Evolutionary conservation across 2,113 vertebrate species (phyloP).

Genomic region (Megaptera novaeangliae): DNA sequence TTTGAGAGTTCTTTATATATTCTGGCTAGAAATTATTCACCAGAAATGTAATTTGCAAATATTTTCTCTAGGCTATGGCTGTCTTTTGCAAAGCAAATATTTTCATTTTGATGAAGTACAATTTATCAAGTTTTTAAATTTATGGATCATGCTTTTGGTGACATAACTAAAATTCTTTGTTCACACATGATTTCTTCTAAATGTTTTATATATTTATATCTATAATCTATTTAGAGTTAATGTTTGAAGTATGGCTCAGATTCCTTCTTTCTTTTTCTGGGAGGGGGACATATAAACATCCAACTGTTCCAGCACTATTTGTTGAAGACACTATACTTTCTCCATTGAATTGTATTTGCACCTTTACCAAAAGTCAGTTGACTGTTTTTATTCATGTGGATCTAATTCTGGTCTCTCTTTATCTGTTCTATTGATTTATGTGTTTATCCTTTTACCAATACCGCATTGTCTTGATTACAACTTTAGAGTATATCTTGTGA

Average conservation of each 20-base stretch:
- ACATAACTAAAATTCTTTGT: background rate
- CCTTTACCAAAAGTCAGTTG: background rate
- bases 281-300: background rate
- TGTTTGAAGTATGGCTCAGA: background rate
- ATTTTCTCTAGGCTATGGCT: background rate
- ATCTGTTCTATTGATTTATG: background rate
- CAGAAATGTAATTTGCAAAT: background rate
- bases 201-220: background rate
- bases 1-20: background rate
- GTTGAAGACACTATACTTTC: background rate
- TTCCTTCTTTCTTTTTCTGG: background rate
- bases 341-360: background rate
- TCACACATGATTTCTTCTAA: background rate
- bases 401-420: background rate
- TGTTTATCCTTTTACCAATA: background rate
- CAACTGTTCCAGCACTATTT: background rate
- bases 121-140: background rate
- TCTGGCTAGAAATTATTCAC: background rate
- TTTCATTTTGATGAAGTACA: background rate
- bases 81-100: background rate
- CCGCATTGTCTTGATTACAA: background rate
- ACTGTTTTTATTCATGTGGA: background rate
- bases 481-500: background rate
- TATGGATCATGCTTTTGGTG: background rate
- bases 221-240: background rate